These are phyloP conservation scores for Sceloporus undulatus DNA, from an alignment of 2,113 vertebrate species.

Conservation along the genomic window DNA sequence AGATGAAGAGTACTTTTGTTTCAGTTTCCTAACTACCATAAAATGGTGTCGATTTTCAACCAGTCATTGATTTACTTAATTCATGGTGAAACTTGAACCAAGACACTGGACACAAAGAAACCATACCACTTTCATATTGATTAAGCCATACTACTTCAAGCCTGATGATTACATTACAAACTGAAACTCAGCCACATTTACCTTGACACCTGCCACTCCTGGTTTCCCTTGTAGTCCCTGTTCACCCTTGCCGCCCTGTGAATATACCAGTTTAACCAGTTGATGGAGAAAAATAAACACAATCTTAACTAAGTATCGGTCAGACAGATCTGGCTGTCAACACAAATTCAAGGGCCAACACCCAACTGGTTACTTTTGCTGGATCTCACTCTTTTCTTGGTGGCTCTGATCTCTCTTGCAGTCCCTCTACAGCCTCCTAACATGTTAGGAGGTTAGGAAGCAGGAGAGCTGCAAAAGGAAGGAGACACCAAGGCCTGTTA, in stretches of 20 bases:
- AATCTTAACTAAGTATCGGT: neutral
- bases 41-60: neutral
- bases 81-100: neutral
- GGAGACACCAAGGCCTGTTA: no score
- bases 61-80: neutral
- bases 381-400: no score
- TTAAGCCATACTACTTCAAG: neutral
- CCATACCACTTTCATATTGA: neutral
- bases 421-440: no score
- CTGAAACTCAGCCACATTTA: conserved; percentile 66
- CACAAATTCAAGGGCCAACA: neutral
- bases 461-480: no score
- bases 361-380: no score
- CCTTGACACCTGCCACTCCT: conserved; percentile 85
- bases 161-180: conserved; percentile 8
- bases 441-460: no score
- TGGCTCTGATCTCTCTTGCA: no score
- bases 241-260: conserved; percentile 90
- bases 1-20: neutral
- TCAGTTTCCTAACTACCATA: neutral
- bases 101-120: neutral
- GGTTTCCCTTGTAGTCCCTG: conserved; percentile 83
- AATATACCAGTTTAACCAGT: conserved; percentile 24
- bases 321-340: no score
- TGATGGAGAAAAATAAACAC: neutral